These are phyloP conservation scores for Arenaria interpres DNA, from an alignment of 2,113 vertebrate species.

Conservation along the genomic window DNA sequence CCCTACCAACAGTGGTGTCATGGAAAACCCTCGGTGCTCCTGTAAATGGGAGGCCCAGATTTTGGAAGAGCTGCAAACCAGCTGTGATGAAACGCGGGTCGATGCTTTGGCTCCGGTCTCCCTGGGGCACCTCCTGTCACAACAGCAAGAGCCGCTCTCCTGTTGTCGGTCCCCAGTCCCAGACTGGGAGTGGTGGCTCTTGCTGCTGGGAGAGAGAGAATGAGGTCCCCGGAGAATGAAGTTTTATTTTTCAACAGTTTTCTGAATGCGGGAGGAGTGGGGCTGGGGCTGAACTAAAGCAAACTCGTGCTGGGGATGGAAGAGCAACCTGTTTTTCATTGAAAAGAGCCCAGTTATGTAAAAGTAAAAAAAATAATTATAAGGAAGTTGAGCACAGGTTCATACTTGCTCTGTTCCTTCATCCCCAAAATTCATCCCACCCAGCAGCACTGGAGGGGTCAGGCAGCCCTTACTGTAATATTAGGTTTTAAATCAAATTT, in stretches of 20 bases:
- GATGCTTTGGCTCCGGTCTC: not conserved
- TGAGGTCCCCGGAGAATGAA: not conserved
- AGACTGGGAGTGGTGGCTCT: rapidly evolving
- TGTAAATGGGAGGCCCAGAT: not conserved
- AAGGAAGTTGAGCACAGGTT: not conserved
- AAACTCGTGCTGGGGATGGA: not conserved
- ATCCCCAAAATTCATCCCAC: not conserved
- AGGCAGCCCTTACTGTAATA: not conserved
- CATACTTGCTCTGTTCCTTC: not conserved
- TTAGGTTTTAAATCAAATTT: not conserved
- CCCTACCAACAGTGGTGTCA: not conserved
- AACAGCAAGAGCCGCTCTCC: not conserved
- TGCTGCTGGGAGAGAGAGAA: not conserved
- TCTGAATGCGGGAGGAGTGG: not conserved
- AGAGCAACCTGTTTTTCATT: not conserved
- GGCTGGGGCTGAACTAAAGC: not conserved
- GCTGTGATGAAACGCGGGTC: too few relatives aligned
- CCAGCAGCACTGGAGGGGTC: not conserved
- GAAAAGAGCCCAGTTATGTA: not conserved
- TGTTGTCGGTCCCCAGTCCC: not conserved
- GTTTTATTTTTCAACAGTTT: not conserved
- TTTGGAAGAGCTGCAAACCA: not conserved
- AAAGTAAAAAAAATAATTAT: not conserved
- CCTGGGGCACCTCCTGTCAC: not conserved
- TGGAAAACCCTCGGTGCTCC: not conserved